phyloP scores from a whole-genome alignment of 2,888 invertebrate species.

The Anaspis maculata region DNA sequence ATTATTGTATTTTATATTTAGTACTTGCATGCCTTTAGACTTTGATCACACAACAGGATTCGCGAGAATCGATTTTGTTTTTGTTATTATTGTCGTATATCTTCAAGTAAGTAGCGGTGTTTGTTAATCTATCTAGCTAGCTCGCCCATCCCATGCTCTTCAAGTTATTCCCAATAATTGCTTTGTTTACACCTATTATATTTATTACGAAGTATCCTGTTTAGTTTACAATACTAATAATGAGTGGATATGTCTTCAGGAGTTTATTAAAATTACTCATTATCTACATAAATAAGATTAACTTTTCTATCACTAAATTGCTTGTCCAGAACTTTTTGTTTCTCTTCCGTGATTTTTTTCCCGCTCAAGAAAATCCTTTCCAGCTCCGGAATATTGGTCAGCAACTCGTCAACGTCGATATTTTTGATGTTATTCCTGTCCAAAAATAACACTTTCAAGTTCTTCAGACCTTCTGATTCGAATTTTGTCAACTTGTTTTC shows the following conservation, averaged over 20 bases:
- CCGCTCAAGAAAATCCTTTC: conserved; percentile 8
- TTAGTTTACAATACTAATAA: too few relatives aligned
- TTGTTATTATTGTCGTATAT: too few relatives aligned
- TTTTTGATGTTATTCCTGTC: conserved; percentile 8
- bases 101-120: too few relatives aligned
- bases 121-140: too few relatives aligned
- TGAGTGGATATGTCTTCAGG: not conserved
- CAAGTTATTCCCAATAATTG: too few relatives aligned
- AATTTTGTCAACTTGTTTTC: conserved; percentile 11
- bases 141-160: too few relatives aligned
- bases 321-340: conserved; percentile 1
- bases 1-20: too few relatives aligned
- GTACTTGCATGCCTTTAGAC: too few relatives aligned
- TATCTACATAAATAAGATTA: conserved; percentile 5
- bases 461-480: conserved; percentile 5
- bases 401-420: conserved; percentile 5
- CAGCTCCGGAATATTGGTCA: conserved; percentile 3
- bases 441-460: conserved; percentile 7
- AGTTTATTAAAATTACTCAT: not conserved
- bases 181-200: too few relatives aligned
- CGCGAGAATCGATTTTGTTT: too few relatives aligned
- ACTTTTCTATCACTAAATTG: conserved; percentile 2
- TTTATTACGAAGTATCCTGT: too few relatives aligned
- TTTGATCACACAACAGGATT: too few relatives aligned
- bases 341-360: conserved; percentile 4